Evolutionary conservation across 2,113 vertebrate species (phyloP).

Genomic region (Vidua macroura): DNA sequence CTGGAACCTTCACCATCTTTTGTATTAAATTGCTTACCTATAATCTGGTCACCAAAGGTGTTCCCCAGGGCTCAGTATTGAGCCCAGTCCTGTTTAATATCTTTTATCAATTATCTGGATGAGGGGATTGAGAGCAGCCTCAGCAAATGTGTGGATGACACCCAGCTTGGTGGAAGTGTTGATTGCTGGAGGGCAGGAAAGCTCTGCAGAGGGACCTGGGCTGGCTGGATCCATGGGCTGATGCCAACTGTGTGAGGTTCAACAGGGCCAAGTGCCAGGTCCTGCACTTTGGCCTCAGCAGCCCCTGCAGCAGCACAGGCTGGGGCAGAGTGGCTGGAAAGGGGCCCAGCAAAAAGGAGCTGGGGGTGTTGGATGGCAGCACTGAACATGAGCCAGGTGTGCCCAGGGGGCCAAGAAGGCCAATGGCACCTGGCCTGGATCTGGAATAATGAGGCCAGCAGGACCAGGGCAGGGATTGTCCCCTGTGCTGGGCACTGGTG

Average conservation of each 20-base stretch:
- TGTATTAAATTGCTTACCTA: conserved; percentile 19
- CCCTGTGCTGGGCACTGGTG: neutral
- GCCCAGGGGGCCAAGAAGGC: neutral
- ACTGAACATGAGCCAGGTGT: neutral
- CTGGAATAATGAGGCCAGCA: neutral
- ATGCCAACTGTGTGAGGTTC: neutral
- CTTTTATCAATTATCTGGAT: neutral
- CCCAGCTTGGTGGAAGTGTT: neutral
- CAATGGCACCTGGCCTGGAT: neutral
- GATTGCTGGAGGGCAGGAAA: neutral
- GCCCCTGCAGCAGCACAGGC: neutral
- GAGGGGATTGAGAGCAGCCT: neutral
- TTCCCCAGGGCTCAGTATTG: neutral
- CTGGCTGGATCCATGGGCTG: neutral
- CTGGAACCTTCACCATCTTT: conserved; percentile 6
- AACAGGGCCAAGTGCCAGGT: neutral
- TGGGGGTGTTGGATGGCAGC: neutral
- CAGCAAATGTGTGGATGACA: accelerated
- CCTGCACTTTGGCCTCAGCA: neutral
- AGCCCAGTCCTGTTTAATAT: neutral
- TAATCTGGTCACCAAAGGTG: neutral
- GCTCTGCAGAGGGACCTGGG: neutral
- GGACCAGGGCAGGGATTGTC: neutral
- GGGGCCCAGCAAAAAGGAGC: neutral
- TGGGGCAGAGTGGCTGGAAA: neutral